Percentiles rank a stretch among this genome's conserved stretches.
Conservation (phyloP, 2,888 invertebrate species). For the Lordiphosa andalusiaca region DNA sequence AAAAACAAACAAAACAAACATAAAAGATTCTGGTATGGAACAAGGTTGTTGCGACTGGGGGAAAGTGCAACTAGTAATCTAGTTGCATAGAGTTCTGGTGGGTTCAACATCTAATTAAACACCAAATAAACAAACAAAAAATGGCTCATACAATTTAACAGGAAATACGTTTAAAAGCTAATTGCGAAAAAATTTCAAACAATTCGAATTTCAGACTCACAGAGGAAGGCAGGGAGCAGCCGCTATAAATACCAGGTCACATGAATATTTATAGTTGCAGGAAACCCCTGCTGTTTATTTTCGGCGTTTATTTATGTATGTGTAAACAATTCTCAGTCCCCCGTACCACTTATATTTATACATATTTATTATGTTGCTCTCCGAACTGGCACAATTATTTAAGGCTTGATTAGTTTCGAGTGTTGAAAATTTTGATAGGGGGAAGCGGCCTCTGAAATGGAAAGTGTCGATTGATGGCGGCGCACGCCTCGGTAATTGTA, state of each 20-base stretch:
- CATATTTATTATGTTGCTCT: constrained; percentile 24
- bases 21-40: constrained; percentile 36
- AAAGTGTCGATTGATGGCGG: constrained; percentile 60
- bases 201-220: not conserved
- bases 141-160: constrained; percentile 3
- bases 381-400: constrained; percentile 49
- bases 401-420: constrained; percentile 60
- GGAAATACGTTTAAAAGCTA: constrained; percentile 15
- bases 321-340: constrained; percentile 8
- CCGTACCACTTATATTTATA: constrained; percentile 39
- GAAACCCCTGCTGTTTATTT: constrained; percentile 7
- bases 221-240: not conserved
- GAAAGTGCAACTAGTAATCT: constrained; percentile 37
- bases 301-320: constrained; percentile 2
- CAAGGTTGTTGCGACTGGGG: constrained; percentile 34
- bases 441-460: constrained; percentile 17
- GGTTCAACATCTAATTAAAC: constrained; percentile 26
- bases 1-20: constrained; percentile 13
- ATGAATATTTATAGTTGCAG: constrained; percentile 3
- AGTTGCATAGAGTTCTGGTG: not conserved
- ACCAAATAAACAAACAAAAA: constrained; percentile 22
- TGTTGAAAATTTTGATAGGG: constrained; percentile 62
- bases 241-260: constrained; percentile 11
- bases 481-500: constrained; percentile 41
- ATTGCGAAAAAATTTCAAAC: constrained; percentile 9